Evolutionary conservation across 2,888 invertebrate genomes (phyloP).

Genomic region (Carabus problematicus): DNA sequence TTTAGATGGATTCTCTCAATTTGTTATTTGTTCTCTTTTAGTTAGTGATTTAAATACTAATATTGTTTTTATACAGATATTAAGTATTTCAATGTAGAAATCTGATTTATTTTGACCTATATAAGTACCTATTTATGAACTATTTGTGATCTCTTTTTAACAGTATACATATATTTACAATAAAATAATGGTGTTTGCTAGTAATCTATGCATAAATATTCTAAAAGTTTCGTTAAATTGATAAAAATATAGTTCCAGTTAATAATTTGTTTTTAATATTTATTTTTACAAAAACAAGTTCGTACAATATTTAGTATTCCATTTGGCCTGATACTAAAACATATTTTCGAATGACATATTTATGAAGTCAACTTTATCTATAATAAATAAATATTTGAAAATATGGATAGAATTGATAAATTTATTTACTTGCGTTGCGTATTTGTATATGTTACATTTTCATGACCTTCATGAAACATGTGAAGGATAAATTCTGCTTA

Average conservation of each 20-base stretch:
- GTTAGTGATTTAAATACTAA: constrained; percentile 36
- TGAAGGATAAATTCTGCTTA: too few species aligned
- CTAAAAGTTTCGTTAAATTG: neutral
- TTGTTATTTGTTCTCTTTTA: constrained; percentile 39
- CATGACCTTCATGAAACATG: too few species aligned
- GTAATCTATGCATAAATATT: constrained; percentile 25
- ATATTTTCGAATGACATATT: neutral
- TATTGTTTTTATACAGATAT: constrained; percentile 41
- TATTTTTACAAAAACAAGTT: too few species aligned
- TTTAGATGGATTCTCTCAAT: constrained; percentile 36
- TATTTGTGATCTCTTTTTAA: constrained; percentile 42
- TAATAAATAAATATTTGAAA: too few species aligned
- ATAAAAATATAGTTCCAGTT: neutral
- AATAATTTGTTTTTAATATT: constrained; percentile 2
- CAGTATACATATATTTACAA: constrained; percentile 37
- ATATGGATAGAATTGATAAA: too few species aligned
- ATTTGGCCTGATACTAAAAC: neutral
- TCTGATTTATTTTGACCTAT: constrained; percentile 35
- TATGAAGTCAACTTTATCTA: too few species aligned
- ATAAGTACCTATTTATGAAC: constrained; percentile 26
- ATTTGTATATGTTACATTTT: too few species aligned
- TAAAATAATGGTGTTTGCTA: constrained; percentile 35
- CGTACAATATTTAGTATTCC: too few species aligned
- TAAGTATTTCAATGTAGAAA: constrained; percentile 27
- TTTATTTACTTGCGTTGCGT: too few species aligned